Conservation (phyloP, 2,888 invertebrate genomes). For the Phlogophora meticulosa region DNA sequence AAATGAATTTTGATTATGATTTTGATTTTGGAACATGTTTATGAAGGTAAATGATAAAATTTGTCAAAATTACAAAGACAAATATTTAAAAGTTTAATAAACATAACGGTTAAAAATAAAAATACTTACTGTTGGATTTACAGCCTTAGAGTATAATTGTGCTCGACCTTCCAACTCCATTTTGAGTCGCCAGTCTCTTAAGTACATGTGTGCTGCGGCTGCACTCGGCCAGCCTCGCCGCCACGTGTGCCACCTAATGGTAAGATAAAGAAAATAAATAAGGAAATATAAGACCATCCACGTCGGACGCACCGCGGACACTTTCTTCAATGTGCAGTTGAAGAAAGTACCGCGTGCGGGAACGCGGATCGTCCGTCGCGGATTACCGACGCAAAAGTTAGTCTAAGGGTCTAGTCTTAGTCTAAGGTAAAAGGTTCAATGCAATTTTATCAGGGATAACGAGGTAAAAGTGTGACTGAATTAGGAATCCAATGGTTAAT, state of each 20-base stretch:
- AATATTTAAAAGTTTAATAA: not conserved
- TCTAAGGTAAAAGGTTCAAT: too few species aligned
- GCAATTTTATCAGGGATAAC: too few species aligned
- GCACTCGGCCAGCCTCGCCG: slow-evolving; percentile 85
- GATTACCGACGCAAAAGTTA: not conserved
- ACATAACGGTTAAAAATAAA: not conserved
- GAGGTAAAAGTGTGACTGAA: too few species aligned
- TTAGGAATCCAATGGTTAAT: too few species aligned
- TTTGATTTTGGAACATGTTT: too few species aligned
- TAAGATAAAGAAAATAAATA: slow-evolving; percentile 51
- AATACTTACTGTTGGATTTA: slow-evolving; percentile 80
- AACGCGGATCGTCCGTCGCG: not conserved
- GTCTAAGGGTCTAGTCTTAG: too few species aligned
- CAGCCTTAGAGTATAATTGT: slow-evolving; percentile 85
- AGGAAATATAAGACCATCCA: not conserved
- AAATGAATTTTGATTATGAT: too few species aligned
- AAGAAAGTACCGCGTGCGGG: too few species aligned
- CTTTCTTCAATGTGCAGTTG: too few species aligned
- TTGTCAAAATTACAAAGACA: not conserved
- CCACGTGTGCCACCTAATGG: slow-evolving; percentile 88
- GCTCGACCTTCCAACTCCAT: slow-evolving; percentile 85
- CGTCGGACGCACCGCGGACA: too few species aligned
- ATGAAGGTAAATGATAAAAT: not conserved
- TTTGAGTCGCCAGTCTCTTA: slow-evolving; percentile 87
- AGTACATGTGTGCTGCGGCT: slow-evolving; percentile 87